A percentile compares a stretch with the other conserved stretches of the same genome.
Conservation (phyloP, 2,797 vertebrate species). For the Phataginus tricuspis region DNA sequence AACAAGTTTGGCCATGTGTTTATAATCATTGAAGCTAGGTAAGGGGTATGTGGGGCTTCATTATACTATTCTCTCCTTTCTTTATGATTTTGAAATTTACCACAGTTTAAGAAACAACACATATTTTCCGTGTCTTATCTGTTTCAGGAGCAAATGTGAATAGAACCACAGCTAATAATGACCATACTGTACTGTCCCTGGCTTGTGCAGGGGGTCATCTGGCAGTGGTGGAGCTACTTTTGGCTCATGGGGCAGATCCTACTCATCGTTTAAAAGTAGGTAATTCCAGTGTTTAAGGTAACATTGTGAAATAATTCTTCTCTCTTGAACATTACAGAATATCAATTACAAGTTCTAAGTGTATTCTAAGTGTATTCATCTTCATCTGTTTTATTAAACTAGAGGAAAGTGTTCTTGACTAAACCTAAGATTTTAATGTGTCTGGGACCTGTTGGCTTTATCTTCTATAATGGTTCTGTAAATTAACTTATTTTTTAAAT, state of each 20-base stretch:
- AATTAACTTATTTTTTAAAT: not conserved
- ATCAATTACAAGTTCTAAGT: not conserved
- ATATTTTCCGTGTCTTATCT: conserved; percentile 26
- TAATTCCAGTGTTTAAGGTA: not conserved
- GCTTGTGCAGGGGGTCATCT: conserved; percentile 90
- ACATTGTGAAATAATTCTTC: conserved; percentile 2
- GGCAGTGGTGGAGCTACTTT: conserved; percentile 89
- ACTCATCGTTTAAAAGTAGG: conserved; percentile 90
- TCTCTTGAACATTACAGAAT: not conserved
- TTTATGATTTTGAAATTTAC: conserved; percentile 48
- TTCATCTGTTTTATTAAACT: conserved; percentile 46
- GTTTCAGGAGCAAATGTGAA: conserved; percentile 89
- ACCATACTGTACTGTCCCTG: conserved; percentile 90
- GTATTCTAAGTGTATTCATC: conserved; percentile 5
- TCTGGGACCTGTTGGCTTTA: not conserved
- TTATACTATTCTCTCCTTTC: not conserved
- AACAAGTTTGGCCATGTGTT: not conserved
- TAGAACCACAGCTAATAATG: conserved; percentile 90
- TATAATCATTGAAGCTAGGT: not conserved
- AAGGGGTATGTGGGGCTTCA: not conserved
- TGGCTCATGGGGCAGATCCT: conserved; percentile 91
- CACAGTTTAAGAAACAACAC: not conserved
- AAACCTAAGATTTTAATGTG: not conserved
- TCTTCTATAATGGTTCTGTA: conserved; percentile 1
- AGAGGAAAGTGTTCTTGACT: not conserved